Evolutionary conservation across 2,888 invertebrate genomes (phyloP), one percentile per base, ranked within the genome.

Genomic region (Allygus modestus): DNA sequence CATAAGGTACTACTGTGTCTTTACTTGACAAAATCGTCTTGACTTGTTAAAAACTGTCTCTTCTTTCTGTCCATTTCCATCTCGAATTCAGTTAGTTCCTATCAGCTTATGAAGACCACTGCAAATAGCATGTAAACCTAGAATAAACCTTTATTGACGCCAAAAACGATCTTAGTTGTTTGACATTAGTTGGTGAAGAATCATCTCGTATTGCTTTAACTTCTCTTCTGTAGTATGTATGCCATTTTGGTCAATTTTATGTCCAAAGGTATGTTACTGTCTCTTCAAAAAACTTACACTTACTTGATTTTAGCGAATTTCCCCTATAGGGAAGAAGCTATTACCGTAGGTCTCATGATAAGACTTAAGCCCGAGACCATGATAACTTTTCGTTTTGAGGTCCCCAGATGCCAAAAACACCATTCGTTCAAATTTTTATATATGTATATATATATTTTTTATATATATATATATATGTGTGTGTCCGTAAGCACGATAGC

Each of bases 181-280:
- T 37, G n/a, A 37, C 37, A 37, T 37, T 37, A 37, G 37, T 28
- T 69, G 69, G 31, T n/a, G 33, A 28, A 31, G 69, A 43, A 4
- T 41, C 12, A 20, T 73, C 37, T 73, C 43, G 2, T 1, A 73
- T 73, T 41, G 73, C 73, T 43, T 73, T 12, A 41, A 23, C 11
- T 73, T 73, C 5, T 73, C 73, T 37, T 73, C 73, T 4, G 73
- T 73, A 15, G 7, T 41, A 15, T 73, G 43, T 31, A 81, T 61
- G 33, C 81, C 61, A 37, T 20, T 41, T 37, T 58, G 12, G 28
- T 81, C 81, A 54, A 81, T 81, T 17, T 37, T 41, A 20, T 81
- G 81, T 2, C 81, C 81, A 11, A 81, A 33, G n/a, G 61, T 81
- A 61, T 12, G 54, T 61, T 2, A 81, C 65, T 20, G 58, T 33